Evolutionary conservation across 2,888 invertebrate species (phyloP), one percentile per base, ranked within the genome.

Genomic region (Lomographa bimaculata): DNA sequence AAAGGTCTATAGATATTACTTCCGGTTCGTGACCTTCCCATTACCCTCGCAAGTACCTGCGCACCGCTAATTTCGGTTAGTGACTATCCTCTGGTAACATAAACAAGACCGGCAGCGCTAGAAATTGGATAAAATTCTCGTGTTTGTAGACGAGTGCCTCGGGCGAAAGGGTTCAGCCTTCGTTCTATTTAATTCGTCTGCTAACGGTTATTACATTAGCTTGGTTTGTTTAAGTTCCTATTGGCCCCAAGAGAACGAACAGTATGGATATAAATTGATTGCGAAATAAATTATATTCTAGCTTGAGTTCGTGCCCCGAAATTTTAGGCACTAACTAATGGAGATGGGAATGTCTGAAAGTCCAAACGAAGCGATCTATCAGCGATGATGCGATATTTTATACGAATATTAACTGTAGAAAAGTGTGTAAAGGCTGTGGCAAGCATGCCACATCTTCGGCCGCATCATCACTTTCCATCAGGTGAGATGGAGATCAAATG

Each of bases 101-200:
- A 50, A 54, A 54, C 44, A 54, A 47, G 41, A 27, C 33, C 30
- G 19, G 37, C 38, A 32, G 59, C 50, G 59, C 50, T 54, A 53
- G 53, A 57, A 71, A 69, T 71, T 65, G 64, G 64, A 69, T 71
- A 68, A 70, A 64, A 69, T 66, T 58, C 54, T 46, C 46, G 46
- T 71, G 62, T 72, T 70, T 68, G 57, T 57, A 47, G 57, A 55
- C 50, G 51, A 51, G 53, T 47, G 57, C 47, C 57, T 54, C 38
- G 27, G 49, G 51, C 58, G 28, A 35, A 54, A 57, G 59, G 59
- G 59, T 48, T 56, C 46, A 48, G 46, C 34, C 53, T 58, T 54
- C 54, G 44, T 46, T 57, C 55, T 60, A 63, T 68, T 65, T 63
- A 63, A 68, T 68, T 69, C 64, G 39, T 57, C 57, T 61, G 46